Conservation (phyloP, 2,113 vertebrate species). For the Himantopus leucocephalus region DNA sequence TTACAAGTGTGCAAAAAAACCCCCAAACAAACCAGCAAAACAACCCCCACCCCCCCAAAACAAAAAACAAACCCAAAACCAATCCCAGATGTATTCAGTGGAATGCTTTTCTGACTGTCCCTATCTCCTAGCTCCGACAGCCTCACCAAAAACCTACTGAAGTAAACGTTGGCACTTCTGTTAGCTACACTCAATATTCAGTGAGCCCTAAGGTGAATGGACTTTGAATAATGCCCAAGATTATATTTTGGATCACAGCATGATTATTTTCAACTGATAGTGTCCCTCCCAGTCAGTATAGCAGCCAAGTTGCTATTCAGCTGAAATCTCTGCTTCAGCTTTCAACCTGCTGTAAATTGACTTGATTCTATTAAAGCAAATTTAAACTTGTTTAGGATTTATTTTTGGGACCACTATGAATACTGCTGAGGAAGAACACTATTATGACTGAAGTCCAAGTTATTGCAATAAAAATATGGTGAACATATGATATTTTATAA, state of each 20-base stretch:
- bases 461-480: neutral
- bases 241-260: neutral
- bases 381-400: neutral
- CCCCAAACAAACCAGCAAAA: no score
- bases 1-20: neutral
- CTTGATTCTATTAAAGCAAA: neutral
- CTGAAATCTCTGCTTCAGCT: neutral
- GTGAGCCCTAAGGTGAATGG: neutral
- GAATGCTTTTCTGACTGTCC: neutral
- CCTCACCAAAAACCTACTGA: neutral
- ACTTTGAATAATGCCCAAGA: neutral
- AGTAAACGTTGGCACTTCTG: neutral
- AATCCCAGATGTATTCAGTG: neutral
- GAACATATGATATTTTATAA: constrained; percentile 31
- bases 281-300: neutral
- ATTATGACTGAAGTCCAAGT: neutral
- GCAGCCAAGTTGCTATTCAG: neutral
- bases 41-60: no score
- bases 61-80: neutral
- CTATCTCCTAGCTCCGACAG: neutral
- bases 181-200: neutral
- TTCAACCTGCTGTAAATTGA: neutral
- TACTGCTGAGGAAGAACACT: constrained; percentile 25
- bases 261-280: neutral
- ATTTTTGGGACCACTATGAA: neutral